Evolutionary conservation across 2,113 vertebrate genomes (phyloP).

Genomic region (Patagioenas fasciata): DNA sequence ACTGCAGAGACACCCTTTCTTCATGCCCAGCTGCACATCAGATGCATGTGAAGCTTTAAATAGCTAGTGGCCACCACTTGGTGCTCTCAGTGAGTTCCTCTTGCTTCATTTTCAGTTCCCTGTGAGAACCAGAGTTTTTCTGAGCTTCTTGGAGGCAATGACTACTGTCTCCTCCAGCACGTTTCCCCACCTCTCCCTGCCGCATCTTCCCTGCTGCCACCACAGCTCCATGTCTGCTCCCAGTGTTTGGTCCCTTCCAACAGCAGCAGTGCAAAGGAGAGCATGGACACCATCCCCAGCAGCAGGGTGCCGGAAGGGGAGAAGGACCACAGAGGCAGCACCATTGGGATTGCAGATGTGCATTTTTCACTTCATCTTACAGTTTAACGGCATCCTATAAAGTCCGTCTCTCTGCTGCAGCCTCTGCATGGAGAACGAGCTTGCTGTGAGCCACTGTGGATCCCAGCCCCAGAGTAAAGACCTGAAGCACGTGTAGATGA

Average conservation of each 20-base stretch:
- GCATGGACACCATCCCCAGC: accelerated
- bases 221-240: background rate
- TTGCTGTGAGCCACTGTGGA: background rate
- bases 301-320: background rate
- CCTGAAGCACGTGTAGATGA: accelerated
- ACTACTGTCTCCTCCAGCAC: accelerated
- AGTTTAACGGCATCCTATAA: background rate
- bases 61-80: background rate
- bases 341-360: accelerated
- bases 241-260: background rate
- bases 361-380: background rate
- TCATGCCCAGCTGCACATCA: background rate
- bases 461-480: background rate
- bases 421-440: background rate
- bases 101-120: slow-evolving; percentile 26
- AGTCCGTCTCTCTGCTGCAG: background rate
- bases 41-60: background rate
- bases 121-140: accelerated
- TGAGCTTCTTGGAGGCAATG: accelerated
- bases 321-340: background rate
- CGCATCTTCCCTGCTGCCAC: background rate
- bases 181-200: background rate
- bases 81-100: background rate
- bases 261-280: background rate
- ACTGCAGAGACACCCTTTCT: background rate